Evolutionary conservation across 2,888 invertebrate genomes (phyloP).

Genomic region (Macaria notata): DNA sequence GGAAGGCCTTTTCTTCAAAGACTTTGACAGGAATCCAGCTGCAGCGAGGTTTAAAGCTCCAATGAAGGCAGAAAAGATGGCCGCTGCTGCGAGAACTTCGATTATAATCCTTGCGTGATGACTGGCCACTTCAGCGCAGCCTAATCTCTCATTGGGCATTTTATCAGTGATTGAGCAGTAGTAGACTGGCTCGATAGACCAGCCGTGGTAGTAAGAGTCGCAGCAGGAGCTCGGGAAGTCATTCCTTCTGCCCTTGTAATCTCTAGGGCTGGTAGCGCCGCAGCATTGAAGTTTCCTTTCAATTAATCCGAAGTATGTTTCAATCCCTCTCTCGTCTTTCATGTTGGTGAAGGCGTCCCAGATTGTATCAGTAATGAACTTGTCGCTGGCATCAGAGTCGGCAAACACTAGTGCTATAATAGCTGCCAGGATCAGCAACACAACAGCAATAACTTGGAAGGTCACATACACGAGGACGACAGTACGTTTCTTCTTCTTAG

Average conservation of each 20-base stretch:
- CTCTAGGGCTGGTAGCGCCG: conserved; percentile 66
- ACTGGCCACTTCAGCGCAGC: conserved; percentile 62
- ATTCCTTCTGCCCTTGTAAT: conserved; percentile 65
- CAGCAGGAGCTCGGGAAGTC: conserved; percentile 72
- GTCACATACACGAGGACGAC: conserved; percentile 52
- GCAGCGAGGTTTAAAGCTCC: conserved; percentile 52
- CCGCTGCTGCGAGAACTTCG: conserved; percentile 54
- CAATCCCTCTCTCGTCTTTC: conserved; percentile 52
- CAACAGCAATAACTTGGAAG: conserved; percentile 49
- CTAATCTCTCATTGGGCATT: conserved; percentile 68
- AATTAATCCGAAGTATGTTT: conserved; percentile 52
- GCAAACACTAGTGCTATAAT: conserved; percentile 63
- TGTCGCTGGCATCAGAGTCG: conserved; percentile 57
- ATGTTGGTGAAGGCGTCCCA: conserved; percentile 68
- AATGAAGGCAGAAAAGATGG: conserved; percentile 58
- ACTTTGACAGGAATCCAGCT: conserved; percentile 50
- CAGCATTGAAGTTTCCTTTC: conserved; percentile 71
- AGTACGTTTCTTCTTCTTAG: conserved; percentile 53
- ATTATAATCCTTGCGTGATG: conserved; percentile 63
- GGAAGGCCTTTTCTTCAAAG: conserved; percentile 47
- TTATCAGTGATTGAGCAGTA: conserved; percentile 71
- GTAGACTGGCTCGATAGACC: conserved; percentile 58
- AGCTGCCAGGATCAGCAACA: conserved; percentile 50
- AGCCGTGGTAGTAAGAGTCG: conserved; percentile 66
- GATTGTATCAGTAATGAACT: conserved; percentile 66